Percentiles rank a stretch among this genome's conserved stretches.
These are phyloP conservation scores for Hirtodrosophila cameraria DNA, from an alignment of 2,888 invertebrate genomes.

Conservation along the genomic window DNA sequence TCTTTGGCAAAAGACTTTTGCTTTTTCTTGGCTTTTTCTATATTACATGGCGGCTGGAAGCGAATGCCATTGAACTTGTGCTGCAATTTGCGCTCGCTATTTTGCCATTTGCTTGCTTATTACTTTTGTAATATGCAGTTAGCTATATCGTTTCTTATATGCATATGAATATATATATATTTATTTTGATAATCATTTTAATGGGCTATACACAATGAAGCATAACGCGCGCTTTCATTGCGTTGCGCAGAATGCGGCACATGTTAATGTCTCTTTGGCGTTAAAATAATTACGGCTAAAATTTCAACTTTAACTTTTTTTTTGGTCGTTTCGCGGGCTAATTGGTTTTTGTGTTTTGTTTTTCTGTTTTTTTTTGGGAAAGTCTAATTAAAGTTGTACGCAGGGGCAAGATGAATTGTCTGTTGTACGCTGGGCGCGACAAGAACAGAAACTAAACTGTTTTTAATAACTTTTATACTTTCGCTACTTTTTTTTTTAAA, in stretches of 20 bases:
- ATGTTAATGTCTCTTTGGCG: slow-evolving; percentile 48
- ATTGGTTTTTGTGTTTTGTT: slow-evolving; percentile 54
- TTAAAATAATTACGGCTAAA: slow-evolving; percentile 44
- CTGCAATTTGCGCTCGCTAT: slow-evolving; percentile 53
- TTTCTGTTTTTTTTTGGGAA: slow-evolving; percentile 57
- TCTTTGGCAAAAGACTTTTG: slow-evolving; percentile 62
- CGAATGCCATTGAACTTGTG: slow-evolving; percentile 81
- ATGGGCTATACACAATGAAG: too few relatives aligned
- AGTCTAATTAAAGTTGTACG: slow-evolving; percentile 64
- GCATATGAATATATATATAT: neutral
- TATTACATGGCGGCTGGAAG: slow-evolving; percentile 60
- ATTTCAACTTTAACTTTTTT: slow-evolving; percentile 36
- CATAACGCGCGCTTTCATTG: slow-evolving; percentile 54
- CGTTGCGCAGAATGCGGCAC: slow-evolving; percentile 45
- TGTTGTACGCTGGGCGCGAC: slow-evolving; percentile 1
- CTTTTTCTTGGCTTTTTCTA: slow-evolving; percentile 52
- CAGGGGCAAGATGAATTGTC: slow-evolving; percentile 32
- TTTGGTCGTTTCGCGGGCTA: slow-evolving; percentile 45
- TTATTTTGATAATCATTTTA: slow-evolving; percentile 44
- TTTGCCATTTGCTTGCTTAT: slow-evolving; percentile 17
- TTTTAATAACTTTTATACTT: slow-evolving; percentile 32
- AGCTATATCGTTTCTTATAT: neutral
- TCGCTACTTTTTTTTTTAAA: slow-evolving; percentile 17
- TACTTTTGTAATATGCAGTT: slow-evolving; percentile 29
- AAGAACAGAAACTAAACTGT: slow-evolving; percentile 29